phyloP scores from a whole-genome alignment of 2,113 vertebrate genomes.

The Aptenodytes forsteri region DNA sequence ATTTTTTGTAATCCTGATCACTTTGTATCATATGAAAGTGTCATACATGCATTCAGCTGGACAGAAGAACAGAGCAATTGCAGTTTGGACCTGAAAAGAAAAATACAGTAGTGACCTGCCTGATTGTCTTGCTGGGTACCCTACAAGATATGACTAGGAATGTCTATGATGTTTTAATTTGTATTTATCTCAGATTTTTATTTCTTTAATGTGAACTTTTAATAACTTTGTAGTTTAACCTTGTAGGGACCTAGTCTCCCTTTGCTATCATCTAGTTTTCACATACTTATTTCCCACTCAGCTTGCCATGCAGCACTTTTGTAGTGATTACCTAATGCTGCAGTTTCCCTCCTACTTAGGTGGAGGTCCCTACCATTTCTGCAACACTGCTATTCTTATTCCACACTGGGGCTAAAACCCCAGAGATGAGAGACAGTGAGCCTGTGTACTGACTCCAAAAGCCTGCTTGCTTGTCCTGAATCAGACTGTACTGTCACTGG shows the following conservation, averaged over 20 bases:
- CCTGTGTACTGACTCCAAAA: neutral
- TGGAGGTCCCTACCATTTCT: neutral
- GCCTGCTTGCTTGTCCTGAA: neutral
- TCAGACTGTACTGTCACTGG: neutral
- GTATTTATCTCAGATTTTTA: neutral
- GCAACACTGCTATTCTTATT: neutral
- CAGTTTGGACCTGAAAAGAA: neutral
- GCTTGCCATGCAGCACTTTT: neutral
- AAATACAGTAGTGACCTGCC: neutral
- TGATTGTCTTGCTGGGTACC: neutral
- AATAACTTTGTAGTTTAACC: neutral
- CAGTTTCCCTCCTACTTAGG: neutral
- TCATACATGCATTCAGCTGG: neutral
- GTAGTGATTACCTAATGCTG: constrained; percentile 7
- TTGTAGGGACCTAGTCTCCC: neutral
- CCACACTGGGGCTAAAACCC: neutral
- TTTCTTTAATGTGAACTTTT: neutral
- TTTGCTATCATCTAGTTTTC: neutral
- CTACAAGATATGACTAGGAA: neutral
- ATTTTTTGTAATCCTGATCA: neutral
- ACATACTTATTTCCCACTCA: neutral
- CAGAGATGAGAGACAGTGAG: neutral
- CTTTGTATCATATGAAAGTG: neutral
- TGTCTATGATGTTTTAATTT: neutral
- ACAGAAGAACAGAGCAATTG: neutral